Evolutionary conservation across 2,797 vertebrate species (phyloP).

Genomic region (Sarcophilus harrisii): DNA sequence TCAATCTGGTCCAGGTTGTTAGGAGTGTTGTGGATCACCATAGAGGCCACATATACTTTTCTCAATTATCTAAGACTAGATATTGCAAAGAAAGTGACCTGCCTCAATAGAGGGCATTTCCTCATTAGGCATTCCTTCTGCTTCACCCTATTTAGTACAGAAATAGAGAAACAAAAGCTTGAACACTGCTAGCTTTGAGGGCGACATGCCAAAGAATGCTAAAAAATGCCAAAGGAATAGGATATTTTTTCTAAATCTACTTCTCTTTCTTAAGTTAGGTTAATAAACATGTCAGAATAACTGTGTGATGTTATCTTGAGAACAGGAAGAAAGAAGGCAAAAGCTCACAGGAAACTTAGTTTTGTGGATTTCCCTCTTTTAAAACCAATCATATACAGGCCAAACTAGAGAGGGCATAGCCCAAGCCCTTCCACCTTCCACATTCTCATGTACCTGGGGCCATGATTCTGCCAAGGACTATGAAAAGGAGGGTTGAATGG

Average conservation of each 20-base stretch:
- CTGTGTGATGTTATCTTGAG: not conserved
- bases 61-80: not conserved
- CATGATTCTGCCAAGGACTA: not conserved
- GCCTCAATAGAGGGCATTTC: not conserved
- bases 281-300: slow-evolving; percentile 7
- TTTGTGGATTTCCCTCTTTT: not conserved
- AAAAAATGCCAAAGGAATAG: slow-evolving; percentile 31
- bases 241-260: slow-evolving; percentile 4
- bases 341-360: not conserved
- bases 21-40: not conserved
- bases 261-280: slow-evolving; percentile 13
- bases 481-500: not conserved
- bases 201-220: slow-evolving; percentile 6
- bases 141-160: not conserved
- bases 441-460: not conserved
- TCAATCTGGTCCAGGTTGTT: not conserved
- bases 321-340: slow-evolving; percentile 7
- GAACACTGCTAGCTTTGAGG: not conserved
- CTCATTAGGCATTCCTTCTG: not conserved
- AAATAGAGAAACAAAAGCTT: slow-evolving; percentile 28
- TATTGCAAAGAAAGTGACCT: not conserved
- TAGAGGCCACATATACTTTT: not conserved
- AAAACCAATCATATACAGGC: not conserved
- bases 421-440: not conserved
- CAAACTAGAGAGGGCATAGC: not conserved